Conservation (phyloP, 1,140 invertebrate genomes). For the Vollenhovia emeryi region DNA sequence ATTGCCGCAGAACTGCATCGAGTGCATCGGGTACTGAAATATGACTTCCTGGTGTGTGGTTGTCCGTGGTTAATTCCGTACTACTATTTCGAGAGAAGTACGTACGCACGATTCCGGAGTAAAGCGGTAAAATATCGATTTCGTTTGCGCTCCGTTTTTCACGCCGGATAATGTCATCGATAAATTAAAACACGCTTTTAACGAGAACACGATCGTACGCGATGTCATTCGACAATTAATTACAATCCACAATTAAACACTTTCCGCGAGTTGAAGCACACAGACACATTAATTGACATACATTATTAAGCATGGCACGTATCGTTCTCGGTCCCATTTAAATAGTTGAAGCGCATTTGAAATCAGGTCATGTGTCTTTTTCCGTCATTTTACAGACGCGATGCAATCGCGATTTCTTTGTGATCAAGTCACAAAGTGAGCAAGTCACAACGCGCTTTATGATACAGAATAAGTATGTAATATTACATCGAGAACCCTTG, state of each 20-base stretch:
- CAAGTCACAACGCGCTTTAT: neutral
- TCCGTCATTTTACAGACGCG: neutral
- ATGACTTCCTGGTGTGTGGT: slow-evolving; percentile 42
- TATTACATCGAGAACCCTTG: neutral
- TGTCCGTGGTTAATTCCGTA: slow-evolving; percentile 40
- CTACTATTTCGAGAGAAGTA: slow-evolving; percentile 44
- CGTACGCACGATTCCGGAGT: neutral
- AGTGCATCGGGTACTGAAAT: slow-evolving; percentile 40
- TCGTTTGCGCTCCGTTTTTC: neutral
- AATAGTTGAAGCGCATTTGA: neutral
- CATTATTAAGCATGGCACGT: neutral
- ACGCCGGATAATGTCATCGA: neutral
- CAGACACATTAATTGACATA: neutral
- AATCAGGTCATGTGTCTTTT: neutral
- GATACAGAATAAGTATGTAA: neutral
- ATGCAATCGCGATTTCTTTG: neutral
- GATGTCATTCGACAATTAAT: neutral
- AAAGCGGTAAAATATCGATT: slow-evolving; percentile 13
- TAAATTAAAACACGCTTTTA: slow-evolving; percentile 11
- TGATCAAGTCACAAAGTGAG: no score
- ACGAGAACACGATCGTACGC: neutral
- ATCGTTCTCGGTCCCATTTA: neutral
- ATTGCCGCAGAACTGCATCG: slow-evolving; percentile 37
- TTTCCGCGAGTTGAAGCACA: neutral
- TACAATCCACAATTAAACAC: neutral